A percentile compares a stretch with the other conserved stretches of the same genome.
Conservation (phyloP, 1,140 invertebrate species). For the Dryas iulia region DNA sequence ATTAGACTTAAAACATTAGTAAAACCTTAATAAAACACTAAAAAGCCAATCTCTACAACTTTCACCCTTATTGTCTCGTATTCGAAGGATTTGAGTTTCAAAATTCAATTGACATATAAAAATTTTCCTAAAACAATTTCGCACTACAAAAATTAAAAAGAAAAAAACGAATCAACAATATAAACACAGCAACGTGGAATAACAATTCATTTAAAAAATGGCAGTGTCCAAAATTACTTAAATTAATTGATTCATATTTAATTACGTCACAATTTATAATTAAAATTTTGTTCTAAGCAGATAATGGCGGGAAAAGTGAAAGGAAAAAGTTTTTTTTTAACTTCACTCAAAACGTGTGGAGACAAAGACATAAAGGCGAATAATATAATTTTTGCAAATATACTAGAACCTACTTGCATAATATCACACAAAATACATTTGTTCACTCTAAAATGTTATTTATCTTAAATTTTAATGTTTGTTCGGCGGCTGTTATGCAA, state of each 20-base stretch:
- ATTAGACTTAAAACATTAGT: neutral
- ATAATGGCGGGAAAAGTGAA: neutral
- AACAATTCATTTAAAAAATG: constrained; percentile 25
- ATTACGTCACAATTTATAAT: neutral
- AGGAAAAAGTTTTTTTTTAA: neutral
- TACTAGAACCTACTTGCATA: neutral
- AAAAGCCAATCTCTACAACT: constrained; percentile 2
- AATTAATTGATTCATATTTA: neutral
- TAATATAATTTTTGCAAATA: neutral
- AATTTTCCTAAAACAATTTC: constrained; percentile 22
- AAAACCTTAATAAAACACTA: constrained; percentile 8
- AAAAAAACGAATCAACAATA: constrained; percentile 25
- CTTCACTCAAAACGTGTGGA: constrained; percentile 8
- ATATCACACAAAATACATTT: neutral
- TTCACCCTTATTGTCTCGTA: constrained; percentile 14
- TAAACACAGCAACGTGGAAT: constrained; percentile 7
- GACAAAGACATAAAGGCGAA: neutral
- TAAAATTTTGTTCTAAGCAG: neutral
- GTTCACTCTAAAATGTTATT: neutral
- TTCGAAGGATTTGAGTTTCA: neutral
- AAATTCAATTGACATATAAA: constrained; percentile 22
- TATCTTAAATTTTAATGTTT: neutral
- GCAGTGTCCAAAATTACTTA: constrained; percentile 24
- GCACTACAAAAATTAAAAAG: constrained; percentile 20
- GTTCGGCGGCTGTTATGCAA: neutral